These are phyloP conservation scores for Carassius gibelio DNA, from an alignment of 2,113 vertebrate species.

Conservation along the genomic window DNA sequence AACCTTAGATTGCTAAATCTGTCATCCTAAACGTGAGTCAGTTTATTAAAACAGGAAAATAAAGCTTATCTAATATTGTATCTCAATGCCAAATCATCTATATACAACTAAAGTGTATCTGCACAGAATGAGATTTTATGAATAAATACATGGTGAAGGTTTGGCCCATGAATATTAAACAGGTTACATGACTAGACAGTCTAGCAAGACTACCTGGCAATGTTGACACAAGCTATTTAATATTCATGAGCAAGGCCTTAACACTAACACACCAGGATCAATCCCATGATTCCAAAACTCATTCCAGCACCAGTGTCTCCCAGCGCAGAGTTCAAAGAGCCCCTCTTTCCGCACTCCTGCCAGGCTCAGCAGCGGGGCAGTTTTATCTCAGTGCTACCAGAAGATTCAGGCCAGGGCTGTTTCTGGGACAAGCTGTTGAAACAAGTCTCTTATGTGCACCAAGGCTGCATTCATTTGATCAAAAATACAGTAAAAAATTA, in stretches of 20 bases:
- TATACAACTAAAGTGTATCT: background rate
- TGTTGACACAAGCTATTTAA: background rate
- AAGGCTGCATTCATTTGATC: background rate
- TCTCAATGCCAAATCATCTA: background rate
- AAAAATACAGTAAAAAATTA: background rate
- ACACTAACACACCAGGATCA: background rate
- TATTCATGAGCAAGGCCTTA: conserved; percentile 4
- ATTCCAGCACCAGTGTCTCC: background rate
- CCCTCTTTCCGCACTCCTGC: background rate
- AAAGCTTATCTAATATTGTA: background rate
- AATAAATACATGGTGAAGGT: background rate
- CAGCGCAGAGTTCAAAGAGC: background rate
- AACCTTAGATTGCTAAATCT: background rate
- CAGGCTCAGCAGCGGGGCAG: background rate
- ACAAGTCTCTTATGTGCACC: too few relatives aligned
- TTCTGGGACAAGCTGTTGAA: too few relatives aligned
- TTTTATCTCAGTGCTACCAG: background rate
- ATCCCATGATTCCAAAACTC: background rate
- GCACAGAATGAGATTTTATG: background rate
- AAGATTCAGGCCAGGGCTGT: background rate
- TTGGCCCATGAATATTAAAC: conserved; percentile 4
- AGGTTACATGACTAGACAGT: background rate
- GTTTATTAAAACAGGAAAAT: background rate
- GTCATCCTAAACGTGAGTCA: too few relatives aligned
- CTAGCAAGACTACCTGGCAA: conserved; percentile 8